Percentiles rank a stretch among this genome's conserved stretches.
Evolutionary conservation across 1,140 invertebrate species (phyloP).

Genomic region (Drosophila chauvacae): DNA sequence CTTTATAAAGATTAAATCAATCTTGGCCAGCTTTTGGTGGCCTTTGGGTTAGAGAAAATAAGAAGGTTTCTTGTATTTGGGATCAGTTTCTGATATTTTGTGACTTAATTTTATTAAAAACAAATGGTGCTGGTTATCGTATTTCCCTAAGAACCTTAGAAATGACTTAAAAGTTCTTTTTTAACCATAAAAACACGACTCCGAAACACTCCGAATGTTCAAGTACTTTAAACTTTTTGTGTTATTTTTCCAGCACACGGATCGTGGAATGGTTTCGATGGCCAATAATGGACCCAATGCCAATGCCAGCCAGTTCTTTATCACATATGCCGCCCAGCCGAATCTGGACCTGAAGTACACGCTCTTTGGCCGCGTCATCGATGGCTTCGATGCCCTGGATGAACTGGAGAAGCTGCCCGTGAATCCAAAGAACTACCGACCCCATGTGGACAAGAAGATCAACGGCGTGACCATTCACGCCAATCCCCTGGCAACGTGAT

Average conservation of each 20-base stretch:
- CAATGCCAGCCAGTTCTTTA: slow-evolving; percentile 99
- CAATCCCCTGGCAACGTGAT: slow-evolving; percentile 94
- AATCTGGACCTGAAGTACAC: slow-evolving; percentile 99
- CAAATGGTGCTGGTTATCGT: no score
- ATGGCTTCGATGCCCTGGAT: slow-evolving; percentile 98
- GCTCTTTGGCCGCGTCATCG: slow-evolving; percentile 98
- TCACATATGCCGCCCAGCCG: slow-evolving; percentile 96
- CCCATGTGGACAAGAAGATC: slow-evolving; percentile 93
- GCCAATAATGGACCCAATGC: slow-evolving; percentile 99
- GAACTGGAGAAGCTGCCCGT: slow-evolving; percentile 98
- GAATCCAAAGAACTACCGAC: slow-evolving; percentile 96
- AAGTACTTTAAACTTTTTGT: neutral
- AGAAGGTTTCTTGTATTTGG: neutral
- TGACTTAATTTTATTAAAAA: neutral
- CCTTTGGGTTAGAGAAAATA: neutral
- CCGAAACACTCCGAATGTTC: slow-evolving; percentile 1
- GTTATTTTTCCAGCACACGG: slow-evolving; percentile 87
- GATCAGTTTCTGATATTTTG: neutral
- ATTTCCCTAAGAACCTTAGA: no score
- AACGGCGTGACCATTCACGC: slow-evolving; percentile 97
- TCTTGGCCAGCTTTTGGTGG: neutral
- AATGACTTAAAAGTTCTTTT: no score
- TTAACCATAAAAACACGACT: neutral
- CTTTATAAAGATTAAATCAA: neutral
- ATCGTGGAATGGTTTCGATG: slow-evolving; percentile 96